A percentile compares a stretch with the other conserved stretches of the same genome.
Conservation (phyloP, 2,888 invertebrate species). For the Ormia ochracea region DNA sequence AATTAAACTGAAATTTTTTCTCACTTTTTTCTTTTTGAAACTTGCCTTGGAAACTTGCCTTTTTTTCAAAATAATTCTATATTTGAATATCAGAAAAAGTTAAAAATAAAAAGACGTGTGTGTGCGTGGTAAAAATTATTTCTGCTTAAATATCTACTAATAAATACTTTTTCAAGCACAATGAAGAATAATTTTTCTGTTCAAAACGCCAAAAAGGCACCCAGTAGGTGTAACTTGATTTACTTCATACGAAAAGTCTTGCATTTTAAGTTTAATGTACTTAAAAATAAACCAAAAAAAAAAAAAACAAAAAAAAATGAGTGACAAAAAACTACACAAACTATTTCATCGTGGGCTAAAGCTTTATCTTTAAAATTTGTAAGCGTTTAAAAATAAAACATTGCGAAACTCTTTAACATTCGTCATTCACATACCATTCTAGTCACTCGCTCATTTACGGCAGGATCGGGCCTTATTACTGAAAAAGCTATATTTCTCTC, state of each 20-base stretch:
- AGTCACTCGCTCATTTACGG: background rate
- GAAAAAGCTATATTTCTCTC: no score
- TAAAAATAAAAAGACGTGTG: constrained; percentile 33
- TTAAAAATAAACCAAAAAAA: constrained; percentile 9
- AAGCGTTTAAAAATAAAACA: background rate
- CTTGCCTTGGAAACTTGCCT: constrained; percentile 4
- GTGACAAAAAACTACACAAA: background rate
- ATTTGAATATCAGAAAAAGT: constrained; percentile 2
- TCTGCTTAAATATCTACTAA: constrained; percentile 33
- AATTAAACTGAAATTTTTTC: constrained; percentile 5
- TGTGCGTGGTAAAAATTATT: constrained; percentile 35
- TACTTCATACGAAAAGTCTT: constrained; percentile 14
- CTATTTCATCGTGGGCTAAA: constrained; percentile 20
- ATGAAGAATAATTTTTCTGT: constrained; percentile 15
- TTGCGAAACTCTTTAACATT: background rate
- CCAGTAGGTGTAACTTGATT: constrained; percentile 51
- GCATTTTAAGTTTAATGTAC: constrained; percentile 13
- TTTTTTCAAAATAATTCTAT: constrained; percentile 30
- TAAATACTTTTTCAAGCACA: constrained; percentile 20
- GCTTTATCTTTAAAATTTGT: constrained; percentile 20
- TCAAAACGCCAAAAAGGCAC: constrained; percentile 3
- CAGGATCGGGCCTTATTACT: no score
- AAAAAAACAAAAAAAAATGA: background rate
- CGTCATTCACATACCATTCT: background rate
- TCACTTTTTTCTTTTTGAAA: background rate